These are phyloP conservation scores for Mugil cephalus DNA, from an alignment of 2,113 vertebrate species.

Conservation along the genomic window DNA sequence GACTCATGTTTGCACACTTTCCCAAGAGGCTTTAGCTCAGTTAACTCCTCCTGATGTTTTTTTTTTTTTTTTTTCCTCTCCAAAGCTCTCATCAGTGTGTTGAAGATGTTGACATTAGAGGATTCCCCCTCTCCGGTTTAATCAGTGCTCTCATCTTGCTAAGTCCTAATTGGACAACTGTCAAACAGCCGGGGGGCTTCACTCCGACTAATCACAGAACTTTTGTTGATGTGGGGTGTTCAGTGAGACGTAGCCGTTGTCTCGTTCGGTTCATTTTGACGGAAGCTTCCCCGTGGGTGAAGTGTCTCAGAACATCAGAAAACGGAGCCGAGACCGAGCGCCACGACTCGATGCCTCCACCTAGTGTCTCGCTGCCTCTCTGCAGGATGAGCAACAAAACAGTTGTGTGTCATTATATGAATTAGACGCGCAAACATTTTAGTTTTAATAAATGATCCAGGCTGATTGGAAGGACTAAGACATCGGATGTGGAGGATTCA, in stretches of 20 bases:
- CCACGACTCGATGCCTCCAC: slow-evolving; percentile 56
- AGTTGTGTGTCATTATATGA: no score
- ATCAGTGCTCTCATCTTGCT: slow-evolving; percentile 51
- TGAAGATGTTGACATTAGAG: slow-evolving; percentile 37
- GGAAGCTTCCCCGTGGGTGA: slow-evolving; percentile 15
- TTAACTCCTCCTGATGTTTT: slow-evolving; percentile 37
- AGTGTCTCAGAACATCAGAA: background rate
- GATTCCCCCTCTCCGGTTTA: slow-evolving; percentile 48
- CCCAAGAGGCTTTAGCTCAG: slow-evolving; percentile 39
- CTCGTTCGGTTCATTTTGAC: slow-evolving; percentile 38
- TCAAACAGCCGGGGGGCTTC: slow-evolving; percentile 52
- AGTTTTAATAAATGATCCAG: no score
- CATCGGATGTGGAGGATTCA: no score
- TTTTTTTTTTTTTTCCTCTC: slow-evolving; percentile 1
- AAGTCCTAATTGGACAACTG: slow-evolving; percentile 65
- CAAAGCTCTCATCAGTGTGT: slow-evolving; percentile 40
- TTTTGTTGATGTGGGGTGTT: slow-evolving; percentile 46
- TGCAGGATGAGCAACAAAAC: background rate
- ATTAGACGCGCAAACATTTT: no score
- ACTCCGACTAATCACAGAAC: slow-evolving; percentile 34
- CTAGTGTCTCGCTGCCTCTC: slow-evolving; percentile 56
- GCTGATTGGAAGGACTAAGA: no score
- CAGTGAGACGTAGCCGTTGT: slow-evolving; percentile 22
- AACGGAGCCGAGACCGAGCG: background rate
- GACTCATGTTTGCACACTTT: slow-evolving; percentile 65